Evolutionary conservation across 1,140 invertebrate genomes (phyloP), one percentile per base, ranked within the genome.

Genomic region (Venturia canescens): DNA sequence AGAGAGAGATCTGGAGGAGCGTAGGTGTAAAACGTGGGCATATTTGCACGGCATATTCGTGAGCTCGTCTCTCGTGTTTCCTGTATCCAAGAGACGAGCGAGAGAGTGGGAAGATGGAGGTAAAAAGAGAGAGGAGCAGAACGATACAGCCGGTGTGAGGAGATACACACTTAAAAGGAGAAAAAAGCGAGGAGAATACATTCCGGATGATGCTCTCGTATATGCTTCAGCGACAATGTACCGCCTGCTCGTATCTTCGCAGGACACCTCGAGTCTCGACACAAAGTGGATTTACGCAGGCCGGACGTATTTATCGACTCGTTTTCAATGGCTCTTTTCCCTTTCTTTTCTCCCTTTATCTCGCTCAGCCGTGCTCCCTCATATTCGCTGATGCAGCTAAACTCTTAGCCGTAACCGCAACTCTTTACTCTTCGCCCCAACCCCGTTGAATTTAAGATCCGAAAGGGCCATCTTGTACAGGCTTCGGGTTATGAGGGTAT

Each of bases 231-330:
- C 38, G 72, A 75, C 50, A 60, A 27, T 75, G 72, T 75, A 50
- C 53, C 57, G 31, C 27, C 53, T n/a, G n/a, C n/a, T 76, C 74
- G 74, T 63, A 63, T 76, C 74, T 76, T 72, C 29, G 29, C 29
- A 3, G n/a, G 74, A 23, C 74, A 48, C 50, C 29, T 13, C 23
- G 74, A 7, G 74, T 57, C 29, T 63, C 53, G 74, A 76, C 27
- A 76, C 27, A 76, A 76, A 86, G 81, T 83, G 83, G 83, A 87
- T 88, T 86, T 86, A 86, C 75, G 70, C 79, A 80, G 83, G 83
- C 78, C 69, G 70, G 80, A 76, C 63, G 76, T 87, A 87, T 87
- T 87, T 87, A 86, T 87, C 82, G 86, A 87, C 83, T 84, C 82
- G 80, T 86, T 83, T 80, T 86, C 82, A 82, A 86, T 83, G 82